Evolutionary conservation across 2,888 invertebrate species (phyloP), one percentile per base, ranked within the genome.

Genomic region (Seira ritae): DNA sequence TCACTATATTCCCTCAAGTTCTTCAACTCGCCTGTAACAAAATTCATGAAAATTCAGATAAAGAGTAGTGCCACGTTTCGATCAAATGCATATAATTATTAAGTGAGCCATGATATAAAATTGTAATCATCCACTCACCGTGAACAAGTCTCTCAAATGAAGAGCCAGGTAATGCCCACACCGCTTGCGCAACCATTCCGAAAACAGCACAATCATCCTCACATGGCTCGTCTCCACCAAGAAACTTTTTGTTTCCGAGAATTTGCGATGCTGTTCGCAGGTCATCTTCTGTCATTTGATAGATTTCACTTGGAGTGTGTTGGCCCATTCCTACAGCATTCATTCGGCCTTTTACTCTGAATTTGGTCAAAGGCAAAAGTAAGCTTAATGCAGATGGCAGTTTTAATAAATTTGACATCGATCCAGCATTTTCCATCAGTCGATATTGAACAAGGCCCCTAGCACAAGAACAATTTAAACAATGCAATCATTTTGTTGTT

Each of bases 161-260:
- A 24, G 88, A 88, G 15, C 85, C 85, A 10, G 89, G 89, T 6
- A 87, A 69, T 68, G 86, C 88, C 89, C 90, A 91, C 17, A 90
- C 80, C 1, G 90, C 86, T 87, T 91, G 91, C 17, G 90, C 89
- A 69, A 91, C 66, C 88, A 90, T 89, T 1, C 91, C 91, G 89
- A 91, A 91, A 69, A 91, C 84, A 0, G 90, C 89, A 87, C 91
- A 90, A 86, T 91, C 91, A 4, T 84, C 84, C 65, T 86, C 42
- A 12, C 42, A 42, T 8, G 42, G 42, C 6, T 8, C 80, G 74
- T 84, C 90, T 87, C 87, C 83, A 23, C 80, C 55, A 17, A 87
- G 20, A 66, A 86, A 86, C 46, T 82, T 85, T 55, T 84, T 86
- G 65, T 80, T 84, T 68, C 87, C 89, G 0, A 89, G 70, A 31